Base-by-base conservation (phyloP, 1,140 invertebrate species). In the Rhagoletis zephyria region DNA sequence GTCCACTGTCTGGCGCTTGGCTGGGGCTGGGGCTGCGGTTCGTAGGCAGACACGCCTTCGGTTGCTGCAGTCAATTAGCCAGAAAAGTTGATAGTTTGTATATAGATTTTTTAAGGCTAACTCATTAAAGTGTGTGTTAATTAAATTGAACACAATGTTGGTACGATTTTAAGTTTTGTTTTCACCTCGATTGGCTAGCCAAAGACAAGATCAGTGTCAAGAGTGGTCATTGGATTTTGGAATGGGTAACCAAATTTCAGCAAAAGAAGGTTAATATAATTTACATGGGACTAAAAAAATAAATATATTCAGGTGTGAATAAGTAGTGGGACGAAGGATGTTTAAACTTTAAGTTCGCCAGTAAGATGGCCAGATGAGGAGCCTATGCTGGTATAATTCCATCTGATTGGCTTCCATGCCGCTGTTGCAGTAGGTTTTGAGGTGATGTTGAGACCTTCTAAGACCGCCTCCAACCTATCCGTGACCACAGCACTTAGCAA, bases 81-180 rank as follows among this genome's bases (percentile, higher is more conserved):
- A 10, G 1, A 77, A 77, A 56, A 9, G 48, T 63, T 9, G 30
- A 30, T 30, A 0, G 30, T 30, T 30, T 30, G 30, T 30, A 30
- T 30, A 30, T 30, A 30, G 30, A 30, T 30, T 30, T 77, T 77
- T 45, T 77, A 14, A 48, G 45, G 14, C n/a, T 74, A 81, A 56
- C 74, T 81, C 74, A 56, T 81, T 81, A 19, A 56, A 81, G 74
- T 81, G 74, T 81, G 51, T 81, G 74, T 81, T 81, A 81, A 81
- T 81, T 81, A 81, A 81, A 81, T 19, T 81, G 19, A 56, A 81
- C 74, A 81, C 14, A 81, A 19, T 65, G 6, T n/a, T n/a, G 30
- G 40, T 12, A 9, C 45, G 67, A 30, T 7, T n/a, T 51, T 56
- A 4, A 16, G 4, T 63, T 63, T 63, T 12, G 4, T 63, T 63